Evolutionary conservation across 2,888 invertebrate species (phyloP), one percentile per base, ranked within the genome.

Genomic region (Odontothrips loti): DNA sequence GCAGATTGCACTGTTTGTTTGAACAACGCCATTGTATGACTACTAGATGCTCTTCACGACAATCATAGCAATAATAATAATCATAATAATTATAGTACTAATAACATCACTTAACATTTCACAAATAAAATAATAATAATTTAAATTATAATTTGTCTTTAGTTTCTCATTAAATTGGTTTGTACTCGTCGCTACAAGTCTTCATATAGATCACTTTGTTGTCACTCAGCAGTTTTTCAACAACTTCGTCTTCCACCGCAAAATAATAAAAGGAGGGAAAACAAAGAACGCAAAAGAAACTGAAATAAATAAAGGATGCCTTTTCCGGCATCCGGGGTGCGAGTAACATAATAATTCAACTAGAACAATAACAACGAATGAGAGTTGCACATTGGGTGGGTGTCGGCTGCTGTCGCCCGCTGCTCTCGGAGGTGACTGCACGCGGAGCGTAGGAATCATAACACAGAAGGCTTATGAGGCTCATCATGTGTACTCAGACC

Each of bases 401-500:
- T 75, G 23, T 9, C 68, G 23, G 68, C 58, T 15, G 58, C 58
- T 20, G 58, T 58, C 20, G 58, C 11, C 58, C 20, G 58, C 58
- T 4, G 6, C 58, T 11, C 58, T 6, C 6, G 17, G 58, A 17
- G 20, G 20, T 43, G 34, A 43, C 34, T 43, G 34, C 34, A 4
- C 34, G 34, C 34, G 34, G 34, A 43, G 34, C 34, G 34, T 2
- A 43, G 6, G 34, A 43, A 43, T 43, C 34, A 43, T 51, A 43
- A 43, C 34, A 43, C 34, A 43, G 34, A 43, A 9, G 8, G 27
- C 68, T 75, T 10, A 9, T 2, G 68, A 3, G 68, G 68, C 68
- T 75, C 68, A 95, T 96, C 95, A 96, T 94, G 96, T 95, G 89
- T 96, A 96, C 89, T 96, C 96, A 86, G 95, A 94, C 89, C 96